These are phyloP conservation scores for Ginglymostoma cirratum DNA, from an alignment of 2,113 vertebrate genomes.

Conservation along the genomic window DNA sequence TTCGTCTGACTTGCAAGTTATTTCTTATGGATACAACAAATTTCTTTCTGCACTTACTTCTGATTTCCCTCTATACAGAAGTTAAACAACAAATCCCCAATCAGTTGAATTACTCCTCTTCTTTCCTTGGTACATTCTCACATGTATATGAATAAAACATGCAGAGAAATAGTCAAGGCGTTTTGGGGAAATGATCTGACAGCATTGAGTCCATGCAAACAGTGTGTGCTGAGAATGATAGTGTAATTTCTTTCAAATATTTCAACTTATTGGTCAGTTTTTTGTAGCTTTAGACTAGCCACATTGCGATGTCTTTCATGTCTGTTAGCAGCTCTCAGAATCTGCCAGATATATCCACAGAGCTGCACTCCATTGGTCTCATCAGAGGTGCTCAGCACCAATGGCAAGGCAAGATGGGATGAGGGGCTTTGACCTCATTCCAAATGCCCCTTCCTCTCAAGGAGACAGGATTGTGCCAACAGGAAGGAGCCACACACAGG, in stretches of 20 bases:
- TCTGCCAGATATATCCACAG: no score
- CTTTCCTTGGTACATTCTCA: not conserved
- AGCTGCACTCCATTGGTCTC: no score
- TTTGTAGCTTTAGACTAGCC: not conserved
- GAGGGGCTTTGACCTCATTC: no score
- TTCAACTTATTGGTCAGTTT: not conserved
- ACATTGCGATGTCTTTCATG: not conserved
- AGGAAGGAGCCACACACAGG: no score
- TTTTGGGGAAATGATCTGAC: not conserved
- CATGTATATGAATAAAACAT: not conserved
- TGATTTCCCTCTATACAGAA: not conserved
- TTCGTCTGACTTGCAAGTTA: not conserved
- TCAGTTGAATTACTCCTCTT: not conserved
- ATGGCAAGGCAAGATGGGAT: no score
- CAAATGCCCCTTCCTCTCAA: no score
- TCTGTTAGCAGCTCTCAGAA: not conserved
- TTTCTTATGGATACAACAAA: not conserved
- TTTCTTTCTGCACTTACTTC: not conserved
- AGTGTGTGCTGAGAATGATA: not conserved
- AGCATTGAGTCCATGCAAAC: not conserved
- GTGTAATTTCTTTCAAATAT: not conserved
- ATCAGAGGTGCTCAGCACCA: no score
- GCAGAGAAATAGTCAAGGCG: not conserved
- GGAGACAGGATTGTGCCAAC: no score
- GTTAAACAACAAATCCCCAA: not conserved